Conservation (phyloP, 2,113 vertebrate genomes). For the Carassius gibelio region DNA sequence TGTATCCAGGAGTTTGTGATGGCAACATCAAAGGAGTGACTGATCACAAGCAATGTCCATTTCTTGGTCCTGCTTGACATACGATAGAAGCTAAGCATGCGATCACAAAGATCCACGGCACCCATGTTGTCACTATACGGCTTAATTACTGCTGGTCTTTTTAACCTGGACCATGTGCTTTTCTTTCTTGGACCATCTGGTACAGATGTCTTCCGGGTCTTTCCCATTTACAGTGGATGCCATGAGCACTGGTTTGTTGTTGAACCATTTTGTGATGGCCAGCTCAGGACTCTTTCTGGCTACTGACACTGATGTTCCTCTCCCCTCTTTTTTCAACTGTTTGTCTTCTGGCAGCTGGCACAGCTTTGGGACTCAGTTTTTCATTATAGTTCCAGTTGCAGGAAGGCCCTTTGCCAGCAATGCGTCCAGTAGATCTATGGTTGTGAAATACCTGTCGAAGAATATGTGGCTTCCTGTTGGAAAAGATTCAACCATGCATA, state of each 20-base stretch:
- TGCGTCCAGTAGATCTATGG: not conserved
- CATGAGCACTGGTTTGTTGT: slow-evolving; percentile 50
- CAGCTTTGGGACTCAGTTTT: slow-evolving; percentile 25
- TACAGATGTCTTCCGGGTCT: slow-evolving; percentile 49
- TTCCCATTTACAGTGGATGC: slow-evolving; percentile 30
- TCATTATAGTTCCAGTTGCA: slow-evolving; percentile 44
- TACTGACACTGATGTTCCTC: slow-evolving; percentile 37
- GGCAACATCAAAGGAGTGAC: too few species aligned
- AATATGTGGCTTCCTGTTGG: slow-evolving; percentile 27
- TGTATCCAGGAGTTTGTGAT: too few species aligned
- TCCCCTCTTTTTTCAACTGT: slow-evolving; percentile 8
- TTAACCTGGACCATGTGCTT: not conserved
- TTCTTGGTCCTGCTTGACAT: too few species aligned
- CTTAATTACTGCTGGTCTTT: not conserved
- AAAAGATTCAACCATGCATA: not conserved
- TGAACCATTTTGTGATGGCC: slow-evolving; percentile 44
- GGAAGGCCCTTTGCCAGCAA: slow-evolving; percentile 39
- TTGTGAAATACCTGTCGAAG: slow-evolving; percentile 45
- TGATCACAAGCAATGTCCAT: too few species aligned
- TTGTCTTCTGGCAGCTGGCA: slow-evolving; percentile 20
- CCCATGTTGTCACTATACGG: slow-evolving; percentile 47
- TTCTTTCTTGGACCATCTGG: slow-evolving; percentile 35
- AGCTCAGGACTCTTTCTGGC: slow-evolving; percentile 43
- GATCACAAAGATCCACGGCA: not conserved
- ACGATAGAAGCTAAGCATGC: too few species aligned